A percentile compares a stretch with the other conserved stretches of the same genome.
Evolutionary conservation across 2,888 invertebrate species (phyloP).

Genomic region (Yponomeuta evonymella): DNA sequence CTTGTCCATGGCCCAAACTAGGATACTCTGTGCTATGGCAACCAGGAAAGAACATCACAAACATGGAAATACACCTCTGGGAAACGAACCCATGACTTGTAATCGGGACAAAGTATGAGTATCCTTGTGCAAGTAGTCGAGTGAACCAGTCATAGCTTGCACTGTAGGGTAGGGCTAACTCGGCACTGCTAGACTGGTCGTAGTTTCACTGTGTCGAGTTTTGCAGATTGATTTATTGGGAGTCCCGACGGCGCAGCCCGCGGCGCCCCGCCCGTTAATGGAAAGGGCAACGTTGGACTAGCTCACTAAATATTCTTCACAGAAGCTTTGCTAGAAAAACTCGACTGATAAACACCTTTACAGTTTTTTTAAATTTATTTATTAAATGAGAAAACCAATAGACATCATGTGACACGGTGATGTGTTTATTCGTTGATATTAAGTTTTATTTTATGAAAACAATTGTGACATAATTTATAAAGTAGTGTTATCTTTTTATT

Average conservation of each 20-base stretch:
- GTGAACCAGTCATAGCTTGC: background rate
- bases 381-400: constrained; percentile 13
- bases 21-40: no score
- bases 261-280: constrained; percentile 52
- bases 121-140: background rate
- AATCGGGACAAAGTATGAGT: background rate
- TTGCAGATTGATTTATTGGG: constrained; percentile 56
- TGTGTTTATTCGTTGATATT: no score
- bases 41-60: no score
- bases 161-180: background rate
- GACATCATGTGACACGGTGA: no score
- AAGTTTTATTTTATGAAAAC: no score
- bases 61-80: no score
- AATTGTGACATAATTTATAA: no score
- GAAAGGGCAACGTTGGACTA: constrained; percentile 49
- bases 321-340: background rate
- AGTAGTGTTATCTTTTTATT: no score
- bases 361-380: no score
- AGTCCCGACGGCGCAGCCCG: constrained; percentile 33
- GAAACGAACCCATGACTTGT: background rate
- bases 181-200: constrained; percentile 5
- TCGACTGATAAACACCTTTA: no score
- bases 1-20: no score
- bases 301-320: background rate
- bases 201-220: constrained; percentile 20